Percentiles rank a stretch among this genome's conserved stretches.
Conservation (phyloP, 2,797 vertebrate genomes). For the Borostomias antarcticus region DNA sequence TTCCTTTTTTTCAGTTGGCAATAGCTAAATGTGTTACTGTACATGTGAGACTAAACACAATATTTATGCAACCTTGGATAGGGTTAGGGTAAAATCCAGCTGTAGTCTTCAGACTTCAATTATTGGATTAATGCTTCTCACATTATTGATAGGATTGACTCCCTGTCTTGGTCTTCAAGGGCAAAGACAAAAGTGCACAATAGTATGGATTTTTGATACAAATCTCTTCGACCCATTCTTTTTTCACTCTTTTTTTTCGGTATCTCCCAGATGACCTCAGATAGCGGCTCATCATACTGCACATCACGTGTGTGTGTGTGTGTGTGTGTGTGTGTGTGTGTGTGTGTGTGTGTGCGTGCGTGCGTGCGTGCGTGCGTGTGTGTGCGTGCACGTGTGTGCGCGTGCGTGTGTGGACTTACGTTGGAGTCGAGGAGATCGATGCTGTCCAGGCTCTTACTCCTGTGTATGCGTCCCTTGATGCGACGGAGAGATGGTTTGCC, state of each 20-base stretch:
- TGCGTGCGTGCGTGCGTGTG: constrained; percentile 46
- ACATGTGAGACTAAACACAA: neutral
- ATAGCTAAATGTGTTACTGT: neutral
- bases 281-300: no score
- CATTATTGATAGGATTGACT: neutral
- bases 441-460: constrained; percentile 95
- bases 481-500: constrained; percentile 94
- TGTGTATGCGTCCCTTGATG: constrained; percentile 95
- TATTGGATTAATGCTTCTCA: neutral
- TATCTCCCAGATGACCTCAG: neutral
- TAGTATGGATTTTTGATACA: neutral
- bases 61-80: neutral
- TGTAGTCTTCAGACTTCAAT: no score
- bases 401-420: constrained; percentile 91
- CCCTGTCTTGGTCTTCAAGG: neutral
- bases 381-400: neutral
- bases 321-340: neutral
- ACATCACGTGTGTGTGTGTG: no score
- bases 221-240: neutral
- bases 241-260: neutral
- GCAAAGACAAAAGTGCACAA: neutral
- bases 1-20: neutral
- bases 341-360: constrained; percentile 91
- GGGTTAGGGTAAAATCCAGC: neutral
- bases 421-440: constrained; percentile 93